Evolutionary conservation across 2,797 vertebrate species (phyloP), one percentile per base, ranked within the genome.

Genomic region (Clarias fuscus): DNA sequence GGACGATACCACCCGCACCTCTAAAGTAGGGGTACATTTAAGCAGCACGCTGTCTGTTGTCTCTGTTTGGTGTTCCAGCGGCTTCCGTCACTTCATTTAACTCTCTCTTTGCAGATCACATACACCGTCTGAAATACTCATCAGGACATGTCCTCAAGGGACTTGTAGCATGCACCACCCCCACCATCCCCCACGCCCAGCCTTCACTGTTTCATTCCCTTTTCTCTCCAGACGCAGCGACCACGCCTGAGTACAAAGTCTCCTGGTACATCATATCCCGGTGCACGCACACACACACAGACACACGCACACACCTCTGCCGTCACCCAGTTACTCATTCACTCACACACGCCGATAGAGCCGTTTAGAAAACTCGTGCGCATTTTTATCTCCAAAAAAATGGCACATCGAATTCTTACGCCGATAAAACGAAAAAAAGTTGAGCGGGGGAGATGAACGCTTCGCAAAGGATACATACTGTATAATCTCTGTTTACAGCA

Each of bases 181-280:
- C 0, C 37, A 37, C 77, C 77, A 79, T 64, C 59, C 59, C 77
- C 78, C 77, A 62, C 33, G 2, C 40, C 33, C 65, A 61, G 67
- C 5, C 56, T 70, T 70, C 61, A 65, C 76, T 70, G 30, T 59
- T 64, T 81, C 1, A 75, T 48, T 75, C 59, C 7, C 30, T 33
- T 58, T 78, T 73, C 68, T 82, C 72, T 84, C 48, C 75, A 76
- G 70, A 33, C 20, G 43, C 30, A 81, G 20, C 7, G 13, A 76
- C 86, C 81, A 27, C 84, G n/a, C 88, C 88, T 89, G 84, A 62
- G 88, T 61, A 17, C 86, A 88, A 89, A 90, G 89, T 90, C 90
- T 88, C 53, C 64, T 83, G n/a, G 53, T 70, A 62, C 80, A 80
- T 73, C 84, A 79, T 65, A 40, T 73, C 59, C 83, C 22, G 70